Conservation (phyloP, 2,888 invertebrate genomes). For the Drosophila mercatorum region DNA sequence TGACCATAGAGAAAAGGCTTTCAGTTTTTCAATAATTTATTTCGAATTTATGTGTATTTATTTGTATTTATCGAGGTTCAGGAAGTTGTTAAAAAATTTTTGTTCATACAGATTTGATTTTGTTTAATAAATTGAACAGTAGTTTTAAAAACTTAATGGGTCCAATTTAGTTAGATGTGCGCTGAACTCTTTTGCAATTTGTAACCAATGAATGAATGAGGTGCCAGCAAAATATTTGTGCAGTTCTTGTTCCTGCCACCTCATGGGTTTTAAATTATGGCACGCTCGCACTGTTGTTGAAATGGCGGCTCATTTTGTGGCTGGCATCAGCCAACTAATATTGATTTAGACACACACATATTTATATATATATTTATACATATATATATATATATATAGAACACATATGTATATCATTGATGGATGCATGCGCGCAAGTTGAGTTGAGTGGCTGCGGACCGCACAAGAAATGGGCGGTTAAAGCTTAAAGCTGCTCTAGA, state of each 20-base stretch:
- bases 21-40: conserved; percentile 36
- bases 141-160: neutral
- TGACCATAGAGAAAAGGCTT: conserved; percentile 9
- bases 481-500: conserved; percentile 34
- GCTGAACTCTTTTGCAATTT: neutral
- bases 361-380: too few species aligned
- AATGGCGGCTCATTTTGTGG: too few species aligned
- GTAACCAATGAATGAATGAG: conserved; percentile 10
- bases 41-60: conserved; percentile 36
- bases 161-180: neutral
- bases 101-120: neutral
- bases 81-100: neutral
- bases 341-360: too few species aligned
- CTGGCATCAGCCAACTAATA: neutral
- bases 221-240: conserved; percentile 52
- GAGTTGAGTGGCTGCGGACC: conserved; percentile 63
- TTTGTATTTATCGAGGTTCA: neutral
- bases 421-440: conserved; percentile 70
- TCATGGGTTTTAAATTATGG: conserved; percentile 76
- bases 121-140: neutral
- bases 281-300: conserved; percentile 64
- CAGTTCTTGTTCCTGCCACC: conserved; percentile 32
- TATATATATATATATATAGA: conserved; percentile 34
- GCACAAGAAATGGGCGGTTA: conserved; percentile 27
- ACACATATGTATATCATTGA: conserved; percentile 59